Percentiles rank a stretch among this genome's conserved stretches.
Evolutionary conservation across 2,797 vertebrate species (phyloP).

Genomic region (Anguilla marmorata): DNA sequence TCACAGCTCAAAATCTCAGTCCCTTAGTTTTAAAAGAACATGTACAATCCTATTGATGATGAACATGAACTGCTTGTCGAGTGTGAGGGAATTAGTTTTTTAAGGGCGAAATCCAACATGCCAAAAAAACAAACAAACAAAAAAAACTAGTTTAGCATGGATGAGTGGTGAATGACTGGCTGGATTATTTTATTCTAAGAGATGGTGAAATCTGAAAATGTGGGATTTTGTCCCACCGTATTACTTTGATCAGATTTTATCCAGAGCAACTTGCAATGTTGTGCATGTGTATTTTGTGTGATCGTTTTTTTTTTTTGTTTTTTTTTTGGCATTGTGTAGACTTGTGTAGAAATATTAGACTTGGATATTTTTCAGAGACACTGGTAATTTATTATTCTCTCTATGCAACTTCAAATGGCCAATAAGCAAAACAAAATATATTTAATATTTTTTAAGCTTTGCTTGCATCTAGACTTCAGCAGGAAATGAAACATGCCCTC

Average conservation of each 20-base stretch:
- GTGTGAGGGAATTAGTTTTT: neutral
- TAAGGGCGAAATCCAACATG: neutral
- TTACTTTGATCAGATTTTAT: too few relatives aligned
- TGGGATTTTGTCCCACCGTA: too few relatives aligned
- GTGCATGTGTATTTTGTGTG: too few relatives aligned
- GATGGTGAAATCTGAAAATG: too few relatives aligned
- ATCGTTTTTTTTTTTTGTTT: too few relatives aligned
- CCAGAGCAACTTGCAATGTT: too few relatives aligned
- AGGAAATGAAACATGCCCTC: too few relatives aligned
- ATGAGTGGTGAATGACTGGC: neutral
- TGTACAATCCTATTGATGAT: neutral
- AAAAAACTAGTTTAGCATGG: neutral
- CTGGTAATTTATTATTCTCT: too few relatives aligned
- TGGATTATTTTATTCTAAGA: neutral
- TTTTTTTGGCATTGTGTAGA: too few relatives aligned
- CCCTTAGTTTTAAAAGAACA: neutral
- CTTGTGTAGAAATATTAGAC: too few relatives aligned
- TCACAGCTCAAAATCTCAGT: neutral
- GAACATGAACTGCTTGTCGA: neutral
- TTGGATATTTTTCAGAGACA: too few relatives aligned
- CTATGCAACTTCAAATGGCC: too few relatives aligned
- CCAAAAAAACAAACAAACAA: neutral
- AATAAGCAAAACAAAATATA: neutral
- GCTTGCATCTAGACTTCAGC: neutral
- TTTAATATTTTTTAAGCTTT: neutral